Conservation (phyloP, 2,113 vertebrate species). For the Saimiri boliviensis region DNA sequence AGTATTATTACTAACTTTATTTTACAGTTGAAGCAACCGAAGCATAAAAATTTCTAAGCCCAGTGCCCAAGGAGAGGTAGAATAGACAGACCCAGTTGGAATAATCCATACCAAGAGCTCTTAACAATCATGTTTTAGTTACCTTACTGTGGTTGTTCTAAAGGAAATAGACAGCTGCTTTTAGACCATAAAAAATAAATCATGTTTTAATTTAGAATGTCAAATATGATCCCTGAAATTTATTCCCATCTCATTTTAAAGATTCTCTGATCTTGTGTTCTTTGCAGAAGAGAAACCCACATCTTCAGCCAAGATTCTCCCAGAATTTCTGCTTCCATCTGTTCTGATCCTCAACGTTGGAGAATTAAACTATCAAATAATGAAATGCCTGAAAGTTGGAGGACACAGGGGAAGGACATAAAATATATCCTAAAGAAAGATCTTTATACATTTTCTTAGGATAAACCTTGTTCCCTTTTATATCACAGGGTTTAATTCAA, state of each 20-base stretch:
- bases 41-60: not conserved
- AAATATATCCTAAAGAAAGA: not conserved
- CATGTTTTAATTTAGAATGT: not conserved
- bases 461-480: not conserved
- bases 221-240: not conserved
- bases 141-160: not conserved
- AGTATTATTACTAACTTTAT: not conserved
- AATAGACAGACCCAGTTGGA: not conserved
- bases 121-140: not conserved
- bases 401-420: not conserved
- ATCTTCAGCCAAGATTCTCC: not conserved
- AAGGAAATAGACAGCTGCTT: not conserved
- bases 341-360: not conserved
- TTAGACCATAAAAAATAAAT: not conserved
- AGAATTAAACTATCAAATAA: not conserved
- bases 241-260: conserved; percentile 11
- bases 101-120: not conserved
- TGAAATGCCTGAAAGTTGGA: not conserved
- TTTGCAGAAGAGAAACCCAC: not conserved
- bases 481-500: not conserved
- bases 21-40: not conserved
- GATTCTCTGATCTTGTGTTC: not conserved
- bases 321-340: not conserved
- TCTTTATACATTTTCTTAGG: not conserved
- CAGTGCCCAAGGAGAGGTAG: not conserved